Percentiles rank a stretch among this genome's conserved stretches.
phyloP scores from a whole-genome alignment of 2,888 invertebrate genomes.

The Pyrrhosoma nymphula region DNA sequence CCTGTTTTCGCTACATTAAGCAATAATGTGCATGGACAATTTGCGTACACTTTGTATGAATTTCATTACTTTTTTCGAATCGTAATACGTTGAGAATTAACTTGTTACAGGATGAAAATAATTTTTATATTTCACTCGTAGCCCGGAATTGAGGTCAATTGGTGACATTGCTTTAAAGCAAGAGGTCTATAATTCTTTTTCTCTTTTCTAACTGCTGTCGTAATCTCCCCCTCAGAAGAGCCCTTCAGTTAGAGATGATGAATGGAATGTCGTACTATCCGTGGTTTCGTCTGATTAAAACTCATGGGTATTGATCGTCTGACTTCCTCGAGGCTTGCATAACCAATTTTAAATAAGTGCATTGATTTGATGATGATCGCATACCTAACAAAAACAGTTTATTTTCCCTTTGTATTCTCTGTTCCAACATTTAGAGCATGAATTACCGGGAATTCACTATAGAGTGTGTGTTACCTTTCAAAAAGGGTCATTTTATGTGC shows the following conservation, averaged over 20 bases:
- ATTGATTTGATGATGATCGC: not conserved
- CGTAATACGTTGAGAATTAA: not conserved
- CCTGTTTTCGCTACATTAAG: not conserved
- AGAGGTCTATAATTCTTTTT: not conserved
- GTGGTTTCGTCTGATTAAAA: not conserved
- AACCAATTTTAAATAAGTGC: not conserved
- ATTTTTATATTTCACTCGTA: not conserved
- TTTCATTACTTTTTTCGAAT: not conserved
- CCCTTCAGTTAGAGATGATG: not conserved
- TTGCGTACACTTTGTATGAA: not conserved
- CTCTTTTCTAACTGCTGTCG: not conserved
- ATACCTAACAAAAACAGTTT: not conserved
- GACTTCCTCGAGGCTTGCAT: not conserved
- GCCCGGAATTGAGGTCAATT: not conserved
- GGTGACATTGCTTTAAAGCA: not conserved
- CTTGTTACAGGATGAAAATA: not conserved
- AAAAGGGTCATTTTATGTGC: too few species aligned
- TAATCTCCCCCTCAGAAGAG: not conserved
- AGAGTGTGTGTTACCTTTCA: not conserved
- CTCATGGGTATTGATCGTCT: not conserved
- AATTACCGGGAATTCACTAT: not conserved
- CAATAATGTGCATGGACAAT: not conserved
- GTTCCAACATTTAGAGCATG: not conserved
- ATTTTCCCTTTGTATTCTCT: not conserved
- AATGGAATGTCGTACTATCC: not conserved